Base-by-base conservation (phyloP, 2,797 vertebrate species). In the Halcyon smyrnensis region DNA sequence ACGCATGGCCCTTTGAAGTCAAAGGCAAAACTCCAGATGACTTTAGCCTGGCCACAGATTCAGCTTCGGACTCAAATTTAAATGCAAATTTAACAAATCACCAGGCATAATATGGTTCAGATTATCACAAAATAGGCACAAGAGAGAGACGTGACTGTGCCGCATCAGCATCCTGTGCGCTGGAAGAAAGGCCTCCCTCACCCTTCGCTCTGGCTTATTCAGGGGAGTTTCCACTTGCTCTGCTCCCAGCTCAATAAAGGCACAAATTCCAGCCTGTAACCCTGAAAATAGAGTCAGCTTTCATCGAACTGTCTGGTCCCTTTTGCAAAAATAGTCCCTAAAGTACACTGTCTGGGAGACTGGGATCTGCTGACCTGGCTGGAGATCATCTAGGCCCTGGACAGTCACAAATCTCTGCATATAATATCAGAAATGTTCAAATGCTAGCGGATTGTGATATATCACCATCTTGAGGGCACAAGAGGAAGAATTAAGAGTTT, bases 31-130 rank as follows among this genome's bases (percentile, higher is more conserved):
- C 14, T 92, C 84, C 78, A 90, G 56, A 85, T 57, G 39, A 82
- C 75, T 89, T 77, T 36, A 92, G 25, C n/a, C 59, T 65, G 64
- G 78, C 48, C 71, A 94, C 36, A 83, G 45, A 85, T 94, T 77
- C 80, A 82, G 67, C 81, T 90, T 73, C 93, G 20, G 56, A 90
- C 65, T 85, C 62, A 69, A 89, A 93, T 89, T 51, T 69, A 30
- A 95, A 94, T 77, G 43, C 48, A 92, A 90, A 89, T 93, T 92
- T 84, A 90, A 93, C 76, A 89, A 87, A 94, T 94, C 46, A 92
- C 19, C 56, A 64, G 41, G 41, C 13, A 57, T 78, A 89, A 85
- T 51, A 70, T 45, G 60, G 59, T 93, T 90, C 60, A 68, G 24
- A 32, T 80, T 92, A 71, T 74, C 87, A 68, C 18, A 83, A 91